These are phyloP conservation scores for Campylorhamphus procurvoides DNA, from an alignment of 2,113 vertebrate species.

Conservation along the genomic window DNA sequence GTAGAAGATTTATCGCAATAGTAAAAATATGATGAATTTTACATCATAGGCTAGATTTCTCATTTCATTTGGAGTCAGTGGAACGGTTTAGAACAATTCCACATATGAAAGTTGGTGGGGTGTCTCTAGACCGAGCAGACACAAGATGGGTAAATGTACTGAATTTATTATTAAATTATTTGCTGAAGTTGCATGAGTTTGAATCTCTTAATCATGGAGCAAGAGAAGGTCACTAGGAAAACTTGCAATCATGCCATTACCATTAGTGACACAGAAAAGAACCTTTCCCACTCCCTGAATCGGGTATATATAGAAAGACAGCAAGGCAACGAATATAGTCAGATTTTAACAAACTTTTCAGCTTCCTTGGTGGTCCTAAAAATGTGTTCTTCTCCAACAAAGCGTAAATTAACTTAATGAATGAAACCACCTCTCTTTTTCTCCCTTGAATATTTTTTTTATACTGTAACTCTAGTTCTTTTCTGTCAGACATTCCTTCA, in stretches of 20 bases:
- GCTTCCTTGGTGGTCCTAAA: background rate
- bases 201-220: background rate
- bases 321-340: background rate
- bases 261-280: background rate
- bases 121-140: background rate
- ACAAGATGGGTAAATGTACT: background rate
- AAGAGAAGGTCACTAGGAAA: background rate
- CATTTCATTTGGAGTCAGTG: background rate
- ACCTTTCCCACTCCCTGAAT: background rate
- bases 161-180: background rate
- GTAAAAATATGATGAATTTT: background rate
- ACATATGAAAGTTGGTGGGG: background rate
- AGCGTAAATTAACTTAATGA: background rate
- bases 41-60: background rate
- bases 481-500: background rate
- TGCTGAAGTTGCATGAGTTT: background rate
- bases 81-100: background rate
- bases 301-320: background rate
- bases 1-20: background rate
- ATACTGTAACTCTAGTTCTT: background rate
- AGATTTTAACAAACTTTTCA: background rate
- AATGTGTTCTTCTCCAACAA: background rate
- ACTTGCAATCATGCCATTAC: background rate
- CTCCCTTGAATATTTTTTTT: background rate
- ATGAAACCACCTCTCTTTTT: background rate